Conservation (phyloP, 2,113 vertebrate genomes). For the Chloropsis cyanopogon region DNA sequence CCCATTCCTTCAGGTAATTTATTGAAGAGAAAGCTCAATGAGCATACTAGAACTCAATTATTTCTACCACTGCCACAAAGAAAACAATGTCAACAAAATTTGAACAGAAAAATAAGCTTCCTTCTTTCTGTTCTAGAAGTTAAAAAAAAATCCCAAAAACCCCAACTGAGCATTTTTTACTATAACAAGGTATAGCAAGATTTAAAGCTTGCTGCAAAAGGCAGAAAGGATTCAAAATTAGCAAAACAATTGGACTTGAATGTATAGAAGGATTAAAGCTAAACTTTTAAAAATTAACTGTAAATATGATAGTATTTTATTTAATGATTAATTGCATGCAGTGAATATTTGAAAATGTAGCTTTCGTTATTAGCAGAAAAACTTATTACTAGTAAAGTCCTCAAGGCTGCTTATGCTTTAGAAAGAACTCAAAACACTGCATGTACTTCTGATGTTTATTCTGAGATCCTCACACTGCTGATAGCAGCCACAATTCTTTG, state of each 20-base stretch:
- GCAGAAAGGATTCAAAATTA: neutral
- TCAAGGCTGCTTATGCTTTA: neutral
- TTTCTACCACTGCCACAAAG: neutral
- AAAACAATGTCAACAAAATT: neutral
- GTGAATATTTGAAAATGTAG: neutral
- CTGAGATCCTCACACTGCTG: neutral
- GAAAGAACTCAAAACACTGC: neutral
- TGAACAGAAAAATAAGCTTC: neutral
- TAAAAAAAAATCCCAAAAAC: neutral
- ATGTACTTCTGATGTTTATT: neutral
- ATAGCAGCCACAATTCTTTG: neutral
- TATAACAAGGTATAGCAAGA: neutral
- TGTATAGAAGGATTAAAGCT: neutral
- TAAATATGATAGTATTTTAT: neutral
- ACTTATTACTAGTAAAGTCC: neutral
- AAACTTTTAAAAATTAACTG: neutral
- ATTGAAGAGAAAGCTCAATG: neutral
- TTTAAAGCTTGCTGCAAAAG: neutral
- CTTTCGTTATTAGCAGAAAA: neutral
- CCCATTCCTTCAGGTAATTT: neutral
- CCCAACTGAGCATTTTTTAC: neutral
- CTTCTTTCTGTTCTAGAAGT: neutral
- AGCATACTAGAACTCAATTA: neutral
- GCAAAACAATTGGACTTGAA: neutral
- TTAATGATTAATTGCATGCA: neutral